Percentiles rank a stretch among this genome's conserved stretches.
These are phyloP conservation scores for Agrotis clavis DNA, from an alignment of 2,888 invertebrate genomes.

Conservation along the genomic window DNA sequence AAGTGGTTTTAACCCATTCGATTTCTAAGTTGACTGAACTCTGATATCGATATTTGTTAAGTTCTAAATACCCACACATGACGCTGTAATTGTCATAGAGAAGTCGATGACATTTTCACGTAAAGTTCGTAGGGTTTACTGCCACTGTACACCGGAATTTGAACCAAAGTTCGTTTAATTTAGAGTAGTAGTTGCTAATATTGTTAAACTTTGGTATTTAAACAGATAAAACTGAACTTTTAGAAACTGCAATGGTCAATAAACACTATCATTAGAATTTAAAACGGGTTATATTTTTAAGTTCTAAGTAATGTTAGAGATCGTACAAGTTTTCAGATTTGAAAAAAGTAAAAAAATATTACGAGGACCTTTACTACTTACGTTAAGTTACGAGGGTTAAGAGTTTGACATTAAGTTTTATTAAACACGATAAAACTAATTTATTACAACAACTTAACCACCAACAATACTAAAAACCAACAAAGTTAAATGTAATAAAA, in stretches of 20 bases:
- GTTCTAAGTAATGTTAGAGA: too few species aligned
- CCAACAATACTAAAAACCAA: conserved; percentile 10
- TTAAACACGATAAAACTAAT: neutral
- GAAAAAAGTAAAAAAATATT: neutral
- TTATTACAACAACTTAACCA: conserved; percentile 6
- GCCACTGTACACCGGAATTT: too few species aligned
- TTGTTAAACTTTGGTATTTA: neutral
- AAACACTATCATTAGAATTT: too few species aligned
- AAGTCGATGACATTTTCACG: neutral
- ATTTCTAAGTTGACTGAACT: conserved; percentile 35
- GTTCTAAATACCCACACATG: conserved; percentile 15
- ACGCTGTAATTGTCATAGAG: conserved; percentile 13
- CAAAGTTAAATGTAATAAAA: conserved; percentile 28
- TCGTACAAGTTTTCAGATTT: too few species aligned
- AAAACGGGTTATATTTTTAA: too few species aligned
- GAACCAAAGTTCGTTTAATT: neutral
- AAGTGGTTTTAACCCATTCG: neutral
- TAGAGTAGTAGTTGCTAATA: neutral
- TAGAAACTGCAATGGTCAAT: too few species aligned
- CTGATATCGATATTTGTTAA: conserved; percentile 9
- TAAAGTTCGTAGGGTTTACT: neutral
- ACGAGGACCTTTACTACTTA: too few species aligned
- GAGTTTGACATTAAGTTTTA: too few species aligned
- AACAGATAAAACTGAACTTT: too few species aligned
- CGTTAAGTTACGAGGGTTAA: too few species aligned